These are phyloP conservation scores for Cardiocondyla obscurior DNA, from an alignment of 1,140 invertebrate species.

Conservation along the genomic window DNA sequence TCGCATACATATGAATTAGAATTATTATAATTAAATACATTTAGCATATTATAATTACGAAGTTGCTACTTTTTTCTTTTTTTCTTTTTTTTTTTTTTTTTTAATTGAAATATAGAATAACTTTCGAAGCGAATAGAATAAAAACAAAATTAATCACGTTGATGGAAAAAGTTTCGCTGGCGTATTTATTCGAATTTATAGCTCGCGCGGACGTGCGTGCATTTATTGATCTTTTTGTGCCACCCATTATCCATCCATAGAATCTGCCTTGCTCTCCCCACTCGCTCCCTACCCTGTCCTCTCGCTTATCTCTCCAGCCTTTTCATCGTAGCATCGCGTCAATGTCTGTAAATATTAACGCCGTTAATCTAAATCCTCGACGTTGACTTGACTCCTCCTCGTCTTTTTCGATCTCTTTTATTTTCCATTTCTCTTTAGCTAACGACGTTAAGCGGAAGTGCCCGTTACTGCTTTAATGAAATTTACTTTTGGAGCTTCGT, in stretches of 20 bases:
- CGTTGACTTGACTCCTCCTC: conserved; percentile 45
- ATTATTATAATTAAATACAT: background rate
- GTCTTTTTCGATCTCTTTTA: conserved; percentile 34
- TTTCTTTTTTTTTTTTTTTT: too few relatives aligned
- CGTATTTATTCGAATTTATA: conserved; percentile 59
- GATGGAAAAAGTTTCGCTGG: conserved; percentile 50
- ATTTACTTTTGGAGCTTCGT: conserved; percentile 80
- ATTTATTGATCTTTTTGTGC: conserved; percentile 56
- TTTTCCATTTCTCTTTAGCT: conserved; percentile 57
- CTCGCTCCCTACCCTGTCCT: background rate
- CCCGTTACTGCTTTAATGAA: conserved; percentile 75
- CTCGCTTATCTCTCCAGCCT: conserved; percentile 43
- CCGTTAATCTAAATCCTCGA: conserved; percentile 68
- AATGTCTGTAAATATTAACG: conserved; percentile 60
- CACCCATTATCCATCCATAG: conserved; percentile 53
- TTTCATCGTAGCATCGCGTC: conserved; percentile 34
- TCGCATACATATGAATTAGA: background rate
- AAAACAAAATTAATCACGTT: conserved; percentile 53
- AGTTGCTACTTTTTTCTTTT: background rate
- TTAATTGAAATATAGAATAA: conserved; percentile 28
- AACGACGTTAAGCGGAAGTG: conserved; percentile 77
- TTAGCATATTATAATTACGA: background rate
- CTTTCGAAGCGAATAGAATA: background rate
- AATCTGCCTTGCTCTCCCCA: conserved; percentile 23
- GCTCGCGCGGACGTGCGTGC: conserved; percentile 43